These are phyloP conservation scores for Drosophila anomalipes DNA, from an alignment of 2,888 invertebrate genomes.

Conservation along the genomic window DNA sequence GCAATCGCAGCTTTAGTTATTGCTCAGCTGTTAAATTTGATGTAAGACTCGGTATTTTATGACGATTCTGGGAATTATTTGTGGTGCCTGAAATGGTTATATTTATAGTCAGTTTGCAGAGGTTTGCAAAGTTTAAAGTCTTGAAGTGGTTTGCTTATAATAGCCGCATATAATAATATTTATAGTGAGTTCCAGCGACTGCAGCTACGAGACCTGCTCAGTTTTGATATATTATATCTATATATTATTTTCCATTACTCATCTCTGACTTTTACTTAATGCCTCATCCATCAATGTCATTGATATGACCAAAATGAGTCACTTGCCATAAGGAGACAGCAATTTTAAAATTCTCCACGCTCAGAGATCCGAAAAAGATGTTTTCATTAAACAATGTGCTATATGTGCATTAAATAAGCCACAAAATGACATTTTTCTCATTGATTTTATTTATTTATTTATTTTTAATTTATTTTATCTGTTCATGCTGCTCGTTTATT, in stretches of 20 bases:
- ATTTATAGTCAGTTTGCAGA: not conserved
- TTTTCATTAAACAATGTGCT: conserved; percentile 1
- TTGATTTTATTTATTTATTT: conserved; percentile 2
- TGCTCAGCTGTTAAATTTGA: conserved; percentile 33
- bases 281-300: conserved; percentile 48
- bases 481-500: not conserved
- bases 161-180: not conserved
- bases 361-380: not conserved
- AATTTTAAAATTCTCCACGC: not conserved
- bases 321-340: not conserved
- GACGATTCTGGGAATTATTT: conserved; percentile 18
- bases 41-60: conserved; percentile 8
- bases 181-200: not conserved
- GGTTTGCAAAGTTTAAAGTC: not conserved
- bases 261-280: conserved; percentile 10
- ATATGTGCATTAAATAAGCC: not conserved
- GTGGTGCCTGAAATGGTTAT: conserved; percentile 31
- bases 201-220: too few species aligned
- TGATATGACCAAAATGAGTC: conserved; percentile 18
- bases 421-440: not conserved
- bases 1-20: conserved; percentile 25
- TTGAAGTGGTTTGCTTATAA: not conserved
- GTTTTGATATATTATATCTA: not conserved
- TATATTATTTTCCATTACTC: conserved; percentile 29
- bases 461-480: not conserved